phyloP scores from a whole-genome alignment of 2,888 invertebrate species.

The Drosophila infuscata region DNA sequence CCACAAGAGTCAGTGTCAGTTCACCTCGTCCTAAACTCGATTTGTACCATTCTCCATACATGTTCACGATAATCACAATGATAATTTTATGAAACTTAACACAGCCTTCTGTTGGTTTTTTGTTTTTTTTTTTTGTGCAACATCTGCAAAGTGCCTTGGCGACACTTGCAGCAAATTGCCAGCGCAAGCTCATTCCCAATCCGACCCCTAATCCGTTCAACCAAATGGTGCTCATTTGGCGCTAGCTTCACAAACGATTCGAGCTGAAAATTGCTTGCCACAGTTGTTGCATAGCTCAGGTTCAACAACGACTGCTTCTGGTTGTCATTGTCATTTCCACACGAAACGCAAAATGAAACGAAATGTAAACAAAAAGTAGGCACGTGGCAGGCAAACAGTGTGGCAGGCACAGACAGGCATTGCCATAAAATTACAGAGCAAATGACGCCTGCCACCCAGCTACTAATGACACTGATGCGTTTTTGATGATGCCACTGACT shows the following conservation, averaged over 20 bases:
- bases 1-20: not conserved
- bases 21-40: conserved; percentile 9
- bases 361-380: conserved; percentile 70
- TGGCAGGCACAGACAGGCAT: conserved; percentile 36
- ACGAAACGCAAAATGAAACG: conserved; percentile 62
- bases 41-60: conserved; percentile 29
- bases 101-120: conserved; percentile 38
- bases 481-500: conserved; percentile 77
- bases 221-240: conserved; percentile 43
- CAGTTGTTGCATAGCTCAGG: conserved; percentile 65
- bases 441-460: conserved; percentile 36
- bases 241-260: conserved; percentile 64
- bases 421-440: conserved; percentile 74
- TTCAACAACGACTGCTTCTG: conserved; percentile 11
- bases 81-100: conserved; percentile 65
- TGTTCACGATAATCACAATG: conserved; percentile 78
- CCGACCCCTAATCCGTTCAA: conserved; percentile 1
- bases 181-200: not conserved
- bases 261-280: conserved; percentile 77
- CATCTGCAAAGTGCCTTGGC: conserved; percentile 77
- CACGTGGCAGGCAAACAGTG: conserved; percentile 39
- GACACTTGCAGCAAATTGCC: conserved; percentile 74
- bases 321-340: conserved; percentile 61
- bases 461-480: conserved; percentile 77
- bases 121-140: conserved; percentile 56